Conservation (phyloP, 2,888 invertebrate genomes). For the Scaptodrosophila latifasciaeformis region DNA sequence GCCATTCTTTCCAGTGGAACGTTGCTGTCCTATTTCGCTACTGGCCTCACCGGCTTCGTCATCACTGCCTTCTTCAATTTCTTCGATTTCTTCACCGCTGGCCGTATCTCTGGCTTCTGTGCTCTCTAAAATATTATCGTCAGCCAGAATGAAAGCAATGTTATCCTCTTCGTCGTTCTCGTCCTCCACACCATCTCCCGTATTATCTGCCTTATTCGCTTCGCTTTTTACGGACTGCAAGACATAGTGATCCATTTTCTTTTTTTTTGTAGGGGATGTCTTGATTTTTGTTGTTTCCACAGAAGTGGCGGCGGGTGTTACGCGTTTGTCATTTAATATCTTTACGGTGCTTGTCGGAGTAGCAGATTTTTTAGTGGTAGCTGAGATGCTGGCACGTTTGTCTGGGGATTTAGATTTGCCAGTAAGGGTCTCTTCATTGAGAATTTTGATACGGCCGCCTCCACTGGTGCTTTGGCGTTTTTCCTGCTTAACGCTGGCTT, state of each 20-base stretch:
- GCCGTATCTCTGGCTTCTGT: constrained; percentile 25
- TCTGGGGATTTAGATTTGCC: constrained; percentile 3
- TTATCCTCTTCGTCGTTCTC: constrained; percentile 63
- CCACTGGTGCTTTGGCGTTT: constrained; percentile 31
- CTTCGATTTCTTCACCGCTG: constrained; percentile 43
- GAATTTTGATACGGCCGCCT: constrained; percentile 46
- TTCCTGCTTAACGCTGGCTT: constrained; percentile 31
- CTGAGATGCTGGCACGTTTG: constrained; percentile 30
- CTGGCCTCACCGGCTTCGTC: constrained; percentile 35
- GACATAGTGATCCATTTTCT: constrained; percentile 69
- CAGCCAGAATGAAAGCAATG: constrained; percentile 66
- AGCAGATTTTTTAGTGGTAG: constrained; percentile 16
- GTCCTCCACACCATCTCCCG: constrained; percentile 34
- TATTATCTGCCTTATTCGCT: constrained; percentile 39
- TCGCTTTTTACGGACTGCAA: constrained; percentile 66
- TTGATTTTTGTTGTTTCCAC: constrained; percentile 54
- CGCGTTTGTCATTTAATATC: constrained; percentile 50
- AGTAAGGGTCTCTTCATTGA: constrained; percentile 41
- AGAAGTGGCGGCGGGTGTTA: constrained; percentile 12
- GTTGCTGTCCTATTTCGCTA: too few relatives aligned
- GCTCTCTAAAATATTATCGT: constrained; percentile 39
- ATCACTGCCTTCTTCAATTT: constrained; percentile 41
- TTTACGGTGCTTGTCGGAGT: constrained; percentile 30
- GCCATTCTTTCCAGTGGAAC: too few relatives aligned
- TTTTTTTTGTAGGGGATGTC: constrained; percentile 37